Evolutionary conservation across 2,888 invertebrate species (phyloP).

Genomic region (Trichacis sp.): DNA sequence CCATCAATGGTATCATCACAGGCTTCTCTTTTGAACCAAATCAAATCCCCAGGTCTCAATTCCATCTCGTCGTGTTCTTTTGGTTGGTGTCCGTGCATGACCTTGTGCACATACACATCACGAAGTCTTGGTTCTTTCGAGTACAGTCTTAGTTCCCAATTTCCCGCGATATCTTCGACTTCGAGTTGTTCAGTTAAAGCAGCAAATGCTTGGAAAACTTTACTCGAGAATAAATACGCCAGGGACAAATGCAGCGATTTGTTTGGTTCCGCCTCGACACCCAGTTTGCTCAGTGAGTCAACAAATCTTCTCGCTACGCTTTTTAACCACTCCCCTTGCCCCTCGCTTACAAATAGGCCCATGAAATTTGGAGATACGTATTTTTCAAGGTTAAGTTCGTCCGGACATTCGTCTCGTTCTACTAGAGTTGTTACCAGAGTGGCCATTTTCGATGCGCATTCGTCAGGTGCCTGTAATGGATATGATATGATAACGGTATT

Average conservation of each 20-base stretch:
- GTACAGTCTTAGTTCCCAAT: constrained; percentile 89
- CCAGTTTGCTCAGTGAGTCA: constrained; percentile 81
- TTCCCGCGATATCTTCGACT: constrained; percentile 69
- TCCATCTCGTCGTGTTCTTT: constrained; percentile 87
- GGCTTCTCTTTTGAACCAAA: constrained; percentile 83
- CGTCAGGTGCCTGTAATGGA: constrained; percentile 79
- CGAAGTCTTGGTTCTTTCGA: constrained; percentile 85
- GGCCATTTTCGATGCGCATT: constrained; percentile 77
- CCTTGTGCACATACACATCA: constrained; percentile 78
- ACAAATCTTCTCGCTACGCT: constrained; percentile 84
- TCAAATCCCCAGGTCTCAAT: constrained; percentile 86
- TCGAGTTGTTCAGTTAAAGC: constrained; percentile 80
- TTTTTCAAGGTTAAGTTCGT: constrained; percentile 77
- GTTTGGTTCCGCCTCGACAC: constrained; percentile 82
- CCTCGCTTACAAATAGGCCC: constrained; percentile 88
- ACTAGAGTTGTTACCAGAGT: constrained; percentile 82
- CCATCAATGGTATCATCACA: constrained; percentile 82
- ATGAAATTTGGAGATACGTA: constrained; percentile 91
- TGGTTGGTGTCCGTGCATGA: constrained; percentile 82
- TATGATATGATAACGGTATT: neutral
- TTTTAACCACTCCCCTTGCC: constrained; percentile 84
- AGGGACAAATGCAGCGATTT: constrained; percentile 90
- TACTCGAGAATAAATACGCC: constrained; percentile 87
- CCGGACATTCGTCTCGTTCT: constrained; percentile 76
- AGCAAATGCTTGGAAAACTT: constrained; percentile 80